phyloP scores from a whole-genome alignment of 2,797 vertebrate genomes.

The Mormyrus hasselquistii region DNA sequence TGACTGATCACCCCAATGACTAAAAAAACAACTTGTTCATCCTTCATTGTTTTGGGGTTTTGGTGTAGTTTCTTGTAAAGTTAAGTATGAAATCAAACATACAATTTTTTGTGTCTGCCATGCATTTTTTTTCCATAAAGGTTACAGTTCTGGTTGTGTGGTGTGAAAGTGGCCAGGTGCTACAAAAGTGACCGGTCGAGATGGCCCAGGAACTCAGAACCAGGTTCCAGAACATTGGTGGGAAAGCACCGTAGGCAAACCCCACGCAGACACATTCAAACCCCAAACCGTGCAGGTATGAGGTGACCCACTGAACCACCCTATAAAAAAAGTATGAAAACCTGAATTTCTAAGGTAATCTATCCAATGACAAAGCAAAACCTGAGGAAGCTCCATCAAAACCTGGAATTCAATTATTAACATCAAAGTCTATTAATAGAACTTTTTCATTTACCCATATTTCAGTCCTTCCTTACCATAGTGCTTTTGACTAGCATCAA shows the following conservation, averaged over 20 bases:
- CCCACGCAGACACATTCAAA: neutral
- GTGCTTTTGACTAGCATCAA: neutral
- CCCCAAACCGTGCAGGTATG: no score
- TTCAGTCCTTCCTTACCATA: neutral
- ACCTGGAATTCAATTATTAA: neutral
- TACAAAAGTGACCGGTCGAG: neutral
- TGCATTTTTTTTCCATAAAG: neutral
- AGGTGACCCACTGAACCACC: no score
- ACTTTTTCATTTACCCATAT: neutral
- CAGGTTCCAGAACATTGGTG: neutral
- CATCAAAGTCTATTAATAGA: neutral
- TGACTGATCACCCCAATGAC: neutral
- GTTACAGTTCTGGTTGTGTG: neutral
- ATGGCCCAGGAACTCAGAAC: neutral
- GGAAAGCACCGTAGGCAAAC: neutral
- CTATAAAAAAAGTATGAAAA: neutral
- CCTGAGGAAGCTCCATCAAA: neutral
- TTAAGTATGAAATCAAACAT: neutral
- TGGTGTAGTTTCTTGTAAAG: neutral
- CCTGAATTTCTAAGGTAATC: neutral
- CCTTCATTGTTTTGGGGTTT: neutral
- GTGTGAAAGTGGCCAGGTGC: neutral
- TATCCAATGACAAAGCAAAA: neutral
- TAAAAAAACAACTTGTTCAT: neutral
- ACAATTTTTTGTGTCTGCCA: neutral